Evolutionary conservation across 1,140 invertebrate species (phyloP).

Genomic region (Hypsibius dujardini): DNA sequence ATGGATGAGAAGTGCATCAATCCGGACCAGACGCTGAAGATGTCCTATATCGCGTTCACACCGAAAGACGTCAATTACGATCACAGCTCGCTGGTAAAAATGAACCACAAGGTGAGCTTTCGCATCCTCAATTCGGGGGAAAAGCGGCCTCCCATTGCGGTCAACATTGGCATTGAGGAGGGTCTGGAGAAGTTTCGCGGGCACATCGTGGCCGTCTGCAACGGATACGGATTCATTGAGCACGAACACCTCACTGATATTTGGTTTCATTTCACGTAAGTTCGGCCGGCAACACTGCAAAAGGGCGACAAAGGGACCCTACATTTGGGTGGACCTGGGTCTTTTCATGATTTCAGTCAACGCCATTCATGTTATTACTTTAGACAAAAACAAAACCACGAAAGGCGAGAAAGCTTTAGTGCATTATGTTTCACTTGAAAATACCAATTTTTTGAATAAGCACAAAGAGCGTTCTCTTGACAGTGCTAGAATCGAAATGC

Average conservation of each 20-base stretch:
- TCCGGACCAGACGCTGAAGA: constrained; percentile 9
- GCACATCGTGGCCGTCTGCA: constrained; percentile 14
- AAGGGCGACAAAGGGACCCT: background rate
- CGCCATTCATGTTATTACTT: no score
- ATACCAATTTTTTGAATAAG: no score
- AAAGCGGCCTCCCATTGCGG: background rate
- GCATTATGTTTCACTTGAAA: no score
- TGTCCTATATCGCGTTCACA: constrained; percentile 3
- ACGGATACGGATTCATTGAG: constrained; percentile 16
- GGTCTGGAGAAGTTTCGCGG: constrained; percentile 17
- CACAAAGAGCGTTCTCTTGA: no score
- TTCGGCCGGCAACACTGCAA: background rate
- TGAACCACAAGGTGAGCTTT: constrained; percentile 16
- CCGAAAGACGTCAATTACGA: constrained; percentile 15
- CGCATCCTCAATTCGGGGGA: background rate
- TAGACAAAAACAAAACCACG: no score
- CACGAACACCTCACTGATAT: constrained; percentile 13
- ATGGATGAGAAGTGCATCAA: constrained; percentile 14
- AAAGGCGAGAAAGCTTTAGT: no score
- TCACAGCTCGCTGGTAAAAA: constrained; percentile 13
- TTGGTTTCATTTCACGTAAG: constrained; percentile 16
- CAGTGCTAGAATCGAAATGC: no score
- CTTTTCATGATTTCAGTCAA: background rate
- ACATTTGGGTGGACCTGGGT: background rate
- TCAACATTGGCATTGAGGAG: constrained; percentile 16